Evolutionary conservation across 2,113 vertebrate genomes (phyloP), one percentile per base, ranked within the genome.

Genomic region (Eretmochelys imbricata): DNA sequence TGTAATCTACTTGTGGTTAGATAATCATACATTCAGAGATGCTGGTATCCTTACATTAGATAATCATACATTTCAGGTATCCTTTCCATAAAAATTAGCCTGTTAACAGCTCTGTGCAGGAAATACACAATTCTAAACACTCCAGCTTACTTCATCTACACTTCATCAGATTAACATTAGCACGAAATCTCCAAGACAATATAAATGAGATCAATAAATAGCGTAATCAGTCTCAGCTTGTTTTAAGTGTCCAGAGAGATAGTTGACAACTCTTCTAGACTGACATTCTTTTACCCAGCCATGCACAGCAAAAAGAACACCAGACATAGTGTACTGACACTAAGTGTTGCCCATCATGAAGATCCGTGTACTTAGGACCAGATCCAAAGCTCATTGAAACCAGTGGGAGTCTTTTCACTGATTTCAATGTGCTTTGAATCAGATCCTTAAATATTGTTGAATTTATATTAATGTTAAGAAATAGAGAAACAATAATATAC

Each of bases 121-220:
- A 91, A 75, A 22, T 54, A 51, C 76, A 69, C 50, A 48, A 55
- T 59, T 82, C 80, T 93, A 95, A 95, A 35, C 88, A 85, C 54
- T 69, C 57, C 80, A 88, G 72, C 79, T 69, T 87, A 83, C 90
- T 96, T 94, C 89, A 94, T 90, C 90, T 87, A 29, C 62, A 94
- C 91, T 96, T 97, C 51, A 86, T 96, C 95, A 95, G 90, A 94
- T 89, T 96, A 97, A 29, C 92, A 92, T 92, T 94, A 95, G 80
- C 24, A 13, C 90, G 90, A 94, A 94, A 91, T 72, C 84, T 94
- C 84, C 79, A 82, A 90, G 91, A 97, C 92, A 93, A 93, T 96
- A 84, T 80, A 89, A 94, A 85, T 82, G 55, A 91, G 92, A 91
- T 97, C 91, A 90, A 94, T 94, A 93, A 96, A 93, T 84, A 93